Conservation (phyloP, 2,888 invertebrate species). For the Esperia sulphurella region DNA sequence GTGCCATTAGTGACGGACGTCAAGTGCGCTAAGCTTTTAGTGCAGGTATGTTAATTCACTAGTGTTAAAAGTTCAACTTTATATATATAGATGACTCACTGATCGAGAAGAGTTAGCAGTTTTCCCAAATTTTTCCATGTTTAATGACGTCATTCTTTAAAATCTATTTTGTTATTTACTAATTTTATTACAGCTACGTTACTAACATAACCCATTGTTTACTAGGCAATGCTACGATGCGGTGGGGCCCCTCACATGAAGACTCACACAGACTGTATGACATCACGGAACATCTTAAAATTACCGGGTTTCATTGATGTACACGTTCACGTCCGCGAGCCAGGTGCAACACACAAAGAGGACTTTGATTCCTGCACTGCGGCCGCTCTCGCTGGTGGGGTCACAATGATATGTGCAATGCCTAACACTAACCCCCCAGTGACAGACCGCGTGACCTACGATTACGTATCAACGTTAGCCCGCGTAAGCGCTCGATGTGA, state of each 20-base stretch:
- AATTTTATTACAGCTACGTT: too few species aligned
- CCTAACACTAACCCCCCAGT: slow-evolving; percentile 98
- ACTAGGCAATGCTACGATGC: slow-evolving; percentile 86
- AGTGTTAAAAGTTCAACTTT: too few species aligned
- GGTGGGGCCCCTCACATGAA: slow-evolving; percentile 90
- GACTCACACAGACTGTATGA: slow-evolving; percentile 98
- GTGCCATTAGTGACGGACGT: slow-evolving; percentile 99
- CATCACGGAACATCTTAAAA: slow-evolving; percentile 91
- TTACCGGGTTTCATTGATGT: slow-evolving; percentile 98
- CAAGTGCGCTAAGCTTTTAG: slow-evolving; percentile 97
- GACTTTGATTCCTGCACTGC: slow-evolving; percentile 96
- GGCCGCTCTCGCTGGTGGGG: slow-evolving; percentile 93
- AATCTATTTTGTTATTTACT: background rate
- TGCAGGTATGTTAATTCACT: slow-evolving; percentile 82
- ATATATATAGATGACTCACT: too few species aligned
- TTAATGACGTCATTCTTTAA: background rate
- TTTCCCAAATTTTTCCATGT: too few species aligned
- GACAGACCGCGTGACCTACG: slow-evolving; percentile 88
- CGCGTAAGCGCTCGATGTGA: slow-evolving; percentile 93
- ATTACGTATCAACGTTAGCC: slow-evolving; percentile 90
- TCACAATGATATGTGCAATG: slow-evolving; percentile 98
- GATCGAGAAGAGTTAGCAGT: too few species aligned
- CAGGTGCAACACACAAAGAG: slow-evolving; percentile 98
- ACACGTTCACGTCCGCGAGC: slow-evolving; percentile 98
- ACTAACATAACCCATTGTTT: slow-evolving; percentile 11